phyloP scores from a whole-genome alignment of 2,888 invertebrate species.

The Nysson spinosus region DNA sequence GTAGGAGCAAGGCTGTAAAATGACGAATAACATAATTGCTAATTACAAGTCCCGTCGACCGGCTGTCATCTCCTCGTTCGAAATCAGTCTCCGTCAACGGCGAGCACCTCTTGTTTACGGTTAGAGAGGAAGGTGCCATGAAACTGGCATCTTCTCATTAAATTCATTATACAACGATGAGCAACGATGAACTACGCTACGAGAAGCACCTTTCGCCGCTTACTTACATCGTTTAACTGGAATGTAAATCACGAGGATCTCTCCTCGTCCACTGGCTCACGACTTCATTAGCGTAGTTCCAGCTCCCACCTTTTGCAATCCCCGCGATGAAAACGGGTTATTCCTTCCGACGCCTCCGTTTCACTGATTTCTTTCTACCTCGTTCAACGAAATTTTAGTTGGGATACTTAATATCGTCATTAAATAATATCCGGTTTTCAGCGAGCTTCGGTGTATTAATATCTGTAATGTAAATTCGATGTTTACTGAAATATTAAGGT shows the following conservation, averaged over 20 bases:
- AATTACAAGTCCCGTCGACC: conserved; percentile 38
- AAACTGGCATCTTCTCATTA: conserved; percentile 54
- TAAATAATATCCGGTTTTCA: too few species aligned
- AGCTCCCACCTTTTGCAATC: too few species aligned
- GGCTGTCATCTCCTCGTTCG: too few species aligned
- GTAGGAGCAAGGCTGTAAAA: conserved; percentile 8
- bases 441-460: too few species aligned
- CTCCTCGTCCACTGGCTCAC: conserved; percentile 25
- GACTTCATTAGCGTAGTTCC: conserved; percentile 39
- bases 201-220: conserved; percentile 35
- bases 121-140: conserved; percentile 30
- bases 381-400: conserved; percentile 4
- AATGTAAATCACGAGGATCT: conserved; percentile 47
- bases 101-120: conserved; percentile 1
- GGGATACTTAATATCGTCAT: too few species aligned
- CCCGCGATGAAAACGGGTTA: not conserved
- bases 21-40: conserved; percentile 37
- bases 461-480: too few species aligned
- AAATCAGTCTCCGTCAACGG: conserved; percentile 17
- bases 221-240: conserved; percentile 40
- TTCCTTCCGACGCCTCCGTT: not conserved
- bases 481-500: too few species aligned
- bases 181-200: conserved; percentile 31
- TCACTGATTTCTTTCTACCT: not conserved
- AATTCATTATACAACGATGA: conserved; percentile 51